Evolutionary conservation across 2,888 invertebrate genomes (phyloP).

Genomic region (Plusia festucae): DNA sequence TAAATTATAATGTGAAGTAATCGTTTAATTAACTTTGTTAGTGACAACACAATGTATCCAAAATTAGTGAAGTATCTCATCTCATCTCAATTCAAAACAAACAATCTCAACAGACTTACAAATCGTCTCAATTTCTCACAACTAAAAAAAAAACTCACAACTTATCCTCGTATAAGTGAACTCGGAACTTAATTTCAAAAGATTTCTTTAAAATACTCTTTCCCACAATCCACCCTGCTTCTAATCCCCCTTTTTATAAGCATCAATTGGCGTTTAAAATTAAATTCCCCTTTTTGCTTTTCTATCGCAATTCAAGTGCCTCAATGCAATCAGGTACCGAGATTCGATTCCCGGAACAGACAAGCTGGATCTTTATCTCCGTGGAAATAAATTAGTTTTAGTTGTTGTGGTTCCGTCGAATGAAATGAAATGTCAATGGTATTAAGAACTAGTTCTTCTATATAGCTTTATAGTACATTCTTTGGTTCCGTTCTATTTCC

Average conservation of each 20-base stretch:
- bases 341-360: slow-evolving; percentile 60
- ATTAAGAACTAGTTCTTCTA: slow-evolving; percentile 56
- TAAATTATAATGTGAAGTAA: no score
- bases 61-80: background rate
- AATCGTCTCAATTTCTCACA: background rate
- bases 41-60: no score
- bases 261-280: slow-evolving; percentile 52
- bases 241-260: slow-evolving; percentile 32
- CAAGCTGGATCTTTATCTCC: slow-evolving; percentile 54
- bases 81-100: no score
- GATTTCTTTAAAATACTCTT: slow-evolving; percentile 19
- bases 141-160: background rate
- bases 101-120: background rate
- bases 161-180: background rate
- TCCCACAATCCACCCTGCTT: slow-evolving; percentile 18
- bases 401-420: slow-evolving; percentile 50
- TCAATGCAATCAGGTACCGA: slow-evolving; percentile 57
- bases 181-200: slow-evolving; percentile 12
- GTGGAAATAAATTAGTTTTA: slow-evolving; percentile 59
- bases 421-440: slow-evolving; percentile 58
- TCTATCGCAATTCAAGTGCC: slow-evolving; percentile 47
- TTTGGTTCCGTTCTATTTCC: slow-evolving; percentile 29
- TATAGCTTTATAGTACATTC: slow-evolving; percentile 30
- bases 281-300: slow-evolving; percentile 54
- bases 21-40: no score